Conservation (phyloP, 2,113 vertebrate species). For the Amblyornis subalaris region DNA sequence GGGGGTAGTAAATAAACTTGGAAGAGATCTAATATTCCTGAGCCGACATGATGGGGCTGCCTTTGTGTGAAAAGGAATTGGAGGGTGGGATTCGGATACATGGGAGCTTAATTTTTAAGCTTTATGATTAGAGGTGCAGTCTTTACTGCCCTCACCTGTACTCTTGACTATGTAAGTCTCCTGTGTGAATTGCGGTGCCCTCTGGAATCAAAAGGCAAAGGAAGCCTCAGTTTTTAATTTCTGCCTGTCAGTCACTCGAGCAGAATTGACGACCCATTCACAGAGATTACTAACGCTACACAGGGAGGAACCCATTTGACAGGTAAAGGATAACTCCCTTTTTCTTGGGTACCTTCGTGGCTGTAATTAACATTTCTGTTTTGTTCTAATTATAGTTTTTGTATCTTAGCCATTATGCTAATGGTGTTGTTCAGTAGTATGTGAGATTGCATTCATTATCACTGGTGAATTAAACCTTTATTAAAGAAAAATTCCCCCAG, state of each 20-base stretch:
- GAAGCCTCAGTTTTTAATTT: slow-evolving; percentile 32
- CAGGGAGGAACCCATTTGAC: slow-evolving; percentile 1
- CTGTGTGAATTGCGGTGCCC: not conserved
- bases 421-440: slow-evolving; percentile 83
- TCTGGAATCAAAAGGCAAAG: not conserved
- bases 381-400: slow-evolving; percentile 86
- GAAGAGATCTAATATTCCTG: not conserved
- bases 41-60: not conserved
- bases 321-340: slow-evolving; percentile 54
- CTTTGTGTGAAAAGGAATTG: not conserved
- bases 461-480: slow-evolving; percentile 88
- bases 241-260: not conserved
- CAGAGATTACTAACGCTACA: not conserved
- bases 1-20: not conserved
- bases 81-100: not conserved
- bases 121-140: not conserved
- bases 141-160: not conserved
- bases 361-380: slow-evolving; percentile 82
- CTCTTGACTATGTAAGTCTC: not conserved
- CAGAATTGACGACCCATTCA: not conserved
- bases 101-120: not conserved
- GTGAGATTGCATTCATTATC: slow-evolving; percentile 88
- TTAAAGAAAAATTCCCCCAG: slow-evolving; percentile 84
- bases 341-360: slow-evolving; percentile 75
- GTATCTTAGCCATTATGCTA: slow-evolving; percentile 84